A percentile compares a stretch with the other conserved stretches of the same genome.
These are phyloP conservation scores for Tupaia tana DNA, from an alignment of 2,113 vertebrate species.

Conservation along the genomic window DNA sequence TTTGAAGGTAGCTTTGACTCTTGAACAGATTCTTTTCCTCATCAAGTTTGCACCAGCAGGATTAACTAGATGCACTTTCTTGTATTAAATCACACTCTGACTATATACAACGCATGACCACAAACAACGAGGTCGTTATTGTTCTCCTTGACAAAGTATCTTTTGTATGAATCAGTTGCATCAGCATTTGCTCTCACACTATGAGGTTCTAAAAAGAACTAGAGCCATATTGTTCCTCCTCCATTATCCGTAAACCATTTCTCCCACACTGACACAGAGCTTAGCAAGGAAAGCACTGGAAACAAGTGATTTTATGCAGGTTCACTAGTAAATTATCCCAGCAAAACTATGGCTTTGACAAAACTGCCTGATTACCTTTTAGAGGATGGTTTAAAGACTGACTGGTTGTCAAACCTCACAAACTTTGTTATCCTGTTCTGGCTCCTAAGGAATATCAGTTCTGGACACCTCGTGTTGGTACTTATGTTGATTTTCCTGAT, in stretches of 20 bases:
- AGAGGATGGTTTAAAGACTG: conserved; percentile 79
- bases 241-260: conserved; percentile 82
- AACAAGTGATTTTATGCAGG: conserved; percentile 88
- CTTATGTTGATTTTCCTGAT: conserved; percentile 85
- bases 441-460: conserved; percentile 86
- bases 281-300: conserved; percentile 89
- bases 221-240: conserved; percentile 81
- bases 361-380: conserved; percentile 86
- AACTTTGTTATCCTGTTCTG: conserved; percentile 90
- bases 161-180: conserved; percentile 89
- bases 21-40: not conserved
- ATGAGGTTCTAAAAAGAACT: conserved; percentile 84
- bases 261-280: conserved; percentile 84
- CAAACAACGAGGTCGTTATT: conserved; percentile 87
- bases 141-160: conserved; percentile 89
- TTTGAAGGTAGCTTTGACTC: not conserved
- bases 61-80: conserved; percentile 82
- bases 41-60: conserved; percentile 54
- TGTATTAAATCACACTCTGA: conserved; percentile 81
- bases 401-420: conserved; percentile 91
- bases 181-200: conserved; percentile 84
- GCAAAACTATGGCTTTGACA: conserved; percentile 91
- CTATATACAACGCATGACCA: conserved; percentile 86
- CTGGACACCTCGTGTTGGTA: not conserved
- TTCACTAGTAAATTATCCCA: conserved; percentile 86